These are phyloP conservation scores for Stigmatopora argus DNA, from an alignment of 2,113 vertebrate genomes.

Conservation along the genomic window DNA sequence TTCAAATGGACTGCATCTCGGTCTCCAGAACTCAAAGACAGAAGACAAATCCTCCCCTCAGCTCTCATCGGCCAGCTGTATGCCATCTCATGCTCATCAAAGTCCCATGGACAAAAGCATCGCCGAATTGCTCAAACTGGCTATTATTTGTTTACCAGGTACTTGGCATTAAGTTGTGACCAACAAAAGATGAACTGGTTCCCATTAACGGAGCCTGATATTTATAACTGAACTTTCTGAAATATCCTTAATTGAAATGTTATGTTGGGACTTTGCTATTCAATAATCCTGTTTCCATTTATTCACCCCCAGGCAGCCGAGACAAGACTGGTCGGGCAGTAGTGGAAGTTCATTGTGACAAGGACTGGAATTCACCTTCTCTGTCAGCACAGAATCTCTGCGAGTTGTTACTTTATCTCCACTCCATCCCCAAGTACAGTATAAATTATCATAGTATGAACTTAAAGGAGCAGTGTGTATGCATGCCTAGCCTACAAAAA, in stretches of 20 bases:
- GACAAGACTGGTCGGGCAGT: constrained; percentile 81
- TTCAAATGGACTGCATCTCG: constrained; percentile 35
- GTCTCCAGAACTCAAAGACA: constrained; percentile 27
- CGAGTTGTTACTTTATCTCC: constrained; percentile 76
- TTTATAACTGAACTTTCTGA: background rate
- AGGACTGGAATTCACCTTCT: constrained; percentile 68
- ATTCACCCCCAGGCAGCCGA: constrained; percentile 70
- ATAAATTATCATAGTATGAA: background rate
- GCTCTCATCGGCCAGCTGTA: constrained; percentile 22
- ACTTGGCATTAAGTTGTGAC: constrained; percentile 7
- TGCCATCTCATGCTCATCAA: constrained; percentile 37
- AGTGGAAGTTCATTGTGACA: constrained; percentile 75
- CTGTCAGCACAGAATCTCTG: constrained; percentile 71
- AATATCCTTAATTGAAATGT: background rate
- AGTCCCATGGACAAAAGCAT: constrained; percentile 59
- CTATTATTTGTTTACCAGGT: constrained; percentile 87
- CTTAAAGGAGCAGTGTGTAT: background rate
- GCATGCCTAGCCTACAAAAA: too few relatives aligned
- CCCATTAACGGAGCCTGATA: background rate
- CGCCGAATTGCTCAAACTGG: constrained; percentile 67
- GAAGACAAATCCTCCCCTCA: constrained; percentile 33
- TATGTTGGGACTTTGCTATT: background rate
- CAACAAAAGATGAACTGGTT: background rate
- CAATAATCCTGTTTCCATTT: background rate
- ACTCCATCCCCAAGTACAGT: constrained; percentile 79